Evolutionary conservation across 2,797 vertebrate genomes (phyloP).

Genomic region (Leucoraja ocellata): DNA sequence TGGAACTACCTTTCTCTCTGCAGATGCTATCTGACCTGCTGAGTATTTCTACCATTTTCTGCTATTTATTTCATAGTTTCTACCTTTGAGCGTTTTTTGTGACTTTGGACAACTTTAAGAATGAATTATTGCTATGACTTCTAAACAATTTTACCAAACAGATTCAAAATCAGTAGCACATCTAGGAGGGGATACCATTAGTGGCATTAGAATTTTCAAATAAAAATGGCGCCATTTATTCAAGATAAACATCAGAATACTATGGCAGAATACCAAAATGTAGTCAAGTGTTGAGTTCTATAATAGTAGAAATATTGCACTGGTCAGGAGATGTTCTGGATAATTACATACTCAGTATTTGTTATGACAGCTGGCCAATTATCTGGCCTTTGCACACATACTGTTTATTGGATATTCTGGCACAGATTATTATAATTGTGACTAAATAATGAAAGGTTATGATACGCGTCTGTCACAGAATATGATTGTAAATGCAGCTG

Average conservation of each 20-base stretch:
- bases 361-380: conserved; percentile 26
- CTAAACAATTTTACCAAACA: background rate
- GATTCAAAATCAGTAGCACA: background rate
- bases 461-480: background rate
- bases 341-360: background rate
- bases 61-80: too few relatives aligned
- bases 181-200: background rate
- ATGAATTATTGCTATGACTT: background rate
- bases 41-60: too few relatives aligned
- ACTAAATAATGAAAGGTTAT: conserved; percentile 4
- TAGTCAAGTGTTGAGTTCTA: background rate
- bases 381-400: background rate
- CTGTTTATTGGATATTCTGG: background rate
- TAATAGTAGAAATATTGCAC: background rate
- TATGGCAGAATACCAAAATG: background rate
- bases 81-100: too few relatives aligned
- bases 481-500: background rate
- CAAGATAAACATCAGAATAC: background rate
- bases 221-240: background rate
- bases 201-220: background rate
- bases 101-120: background rate
- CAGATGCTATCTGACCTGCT: too few relatives aligned
- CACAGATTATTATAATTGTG: background rate
- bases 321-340: background rate
- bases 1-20: too few relatives aligned